Base-by-base conservation (phyloP, 2,113 vertebrate genomes). In the Urocolius indicus region DNA sequence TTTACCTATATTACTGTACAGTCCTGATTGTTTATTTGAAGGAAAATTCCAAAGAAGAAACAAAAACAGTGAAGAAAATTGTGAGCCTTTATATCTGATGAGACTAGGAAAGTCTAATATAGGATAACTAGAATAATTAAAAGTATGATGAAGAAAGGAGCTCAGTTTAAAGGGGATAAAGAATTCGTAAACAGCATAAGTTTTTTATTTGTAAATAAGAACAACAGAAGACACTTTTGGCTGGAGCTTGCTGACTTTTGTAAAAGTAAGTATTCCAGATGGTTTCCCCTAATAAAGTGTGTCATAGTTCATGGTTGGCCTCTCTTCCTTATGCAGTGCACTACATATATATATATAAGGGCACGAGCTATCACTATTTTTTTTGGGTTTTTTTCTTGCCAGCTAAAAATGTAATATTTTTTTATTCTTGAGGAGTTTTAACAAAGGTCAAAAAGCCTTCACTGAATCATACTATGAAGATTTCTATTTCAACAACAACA, bases 1-100 rank as follows among this genome's bases (percentile, higher is more conserved):
- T 41, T 45, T 61, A 51, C 54, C 6, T 62, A 13, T 0, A 0
- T 45, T 81, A 10, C 16, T 27, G 13, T 48, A 22, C 6, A 14
- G 8, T 66, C 69, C 52, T 32, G 20, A 20, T 57, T 0, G 11
- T n/a, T 48, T 66, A 43, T 69, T 74, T 93, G 29, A 59, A 74
- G 59, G 78, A 65, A 54, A 79, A 49, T 9, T 59, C 6, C 10
- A 45, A 89, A 81, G 19, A 48, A 19, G 18, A 57, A 27, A n/a
- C 2, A 48, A 68, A 78, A 89, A 17, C 10, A 3, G 6, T 36
- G 15, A 63, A 57, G 17, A 16, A 20, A 69, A 21, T n/a, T 68
- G 4, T 18, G 74, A 87, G 19, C n/a, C 14, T 73, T 0, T 51
- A 0, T 43, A 34, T 54, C 8, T 16, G 29, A 1, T 77, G 13